These are phyloP conservation scores for Mesocricetus auratus DNA, from an alignment of 2,113 vertebrate genomes.

Conservation along the genomic window DNA sequence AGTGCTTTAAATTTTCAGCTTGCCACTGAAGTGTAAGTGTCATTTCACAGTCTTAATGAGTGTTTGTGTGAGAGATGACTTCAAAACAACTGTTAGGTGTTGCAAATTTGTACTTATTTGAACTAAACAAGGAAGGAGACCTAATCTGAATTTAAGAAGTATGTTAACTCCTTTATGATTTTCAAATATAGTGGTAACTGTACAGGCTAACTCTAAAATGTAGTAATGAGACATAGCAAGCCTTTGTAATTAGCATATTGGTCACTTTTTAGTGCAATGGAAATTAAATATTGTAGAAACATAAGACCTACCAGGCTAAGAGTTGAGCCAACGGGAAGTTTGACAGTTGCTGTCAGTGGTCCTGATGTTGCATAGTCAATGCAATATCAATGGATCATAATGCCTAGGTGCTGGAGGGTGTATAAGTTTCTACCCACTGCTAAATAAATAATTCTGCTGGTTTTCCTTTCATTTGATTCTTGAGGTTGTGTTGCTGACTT, in stretches of 20 bases:
- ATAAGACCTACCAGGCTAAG: too few species aligned
- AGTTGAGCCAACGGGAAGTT: too few species aligned
- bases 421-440: too few species aligned
- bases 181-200: background rate
- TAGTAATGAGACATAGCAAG: background rate
- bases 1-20: background rate
- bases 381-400: too few species aligned
- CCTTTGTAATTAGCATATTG: background rate
- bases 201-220: background rate
- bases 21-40: background rate
- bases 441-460: too few species aligned
- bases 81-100: background rate
- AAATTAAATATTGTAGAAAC: background rate
- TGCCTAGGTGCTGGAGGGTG: too few species aligned
- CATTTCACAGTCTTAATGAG: background rate
- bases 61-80: background rate
- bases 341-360: too few species aligned
- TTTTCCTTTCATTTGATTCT: too few species aligned
- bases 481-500: too few species aligned
- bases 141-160: background rate
- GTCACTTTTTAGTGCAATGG: background rate
- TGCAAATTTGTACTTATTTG: background rate
- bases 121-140: background rate
- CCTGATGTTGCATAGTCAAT: too few species aligned
- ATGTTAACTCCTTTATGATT: background rate